Evolutionary conservation across 2,113 vertebrate genomes (phyloP).

Genomic region (Myiopsitta monachus): DNA sequence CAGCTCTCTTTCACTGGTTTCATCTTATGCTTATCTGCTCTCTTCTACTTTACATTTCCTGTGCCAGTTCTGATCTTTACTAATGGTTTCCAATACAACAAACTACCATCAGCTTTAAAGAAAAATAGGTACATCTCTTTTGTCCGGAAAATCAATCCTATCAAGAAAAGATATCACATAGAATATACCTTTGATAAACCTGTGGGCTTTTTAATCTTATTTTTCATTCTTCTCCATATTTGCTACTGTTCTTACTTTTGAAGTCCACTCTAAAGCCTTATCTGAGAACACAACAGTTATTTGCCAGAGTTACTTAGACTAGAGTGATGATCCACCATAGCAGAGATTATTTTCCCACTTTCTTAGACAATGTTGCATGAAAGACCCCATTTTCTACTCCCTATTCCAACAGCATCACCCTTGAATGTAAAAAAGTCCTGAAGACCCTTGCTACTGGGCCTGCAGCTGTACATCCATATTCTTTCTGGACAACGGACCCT

Average conservation of each 20-base stretch:
- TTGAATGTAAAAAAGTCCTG: background rate
- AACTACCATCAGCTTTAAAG: background rate
- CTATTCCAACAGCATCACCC: background rate
- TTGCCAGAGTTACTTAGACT: background rate
- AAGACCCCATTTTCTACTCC: background rate
- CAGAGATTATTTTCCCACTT: background rate
- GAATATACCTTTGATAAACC: background rate
- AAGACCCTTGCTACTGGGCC: background rate
- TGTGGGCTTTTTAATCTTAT: rapidly evolving
- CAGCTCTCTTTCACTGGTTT: background rate
- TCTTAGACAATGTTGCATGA: background rate
- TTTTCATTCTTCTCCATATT: background rate
- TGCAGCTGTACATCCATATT: background rate
- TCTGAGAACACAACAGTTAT: background rate
- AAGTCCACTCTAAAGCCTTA: background rate
- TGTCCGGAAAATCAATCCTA: background rate
- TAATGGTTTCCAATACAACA: background rate
- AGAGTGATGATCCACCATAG: background rate
- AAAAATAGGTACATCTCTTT: background rate
- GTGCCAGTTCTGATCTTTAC: background rate
- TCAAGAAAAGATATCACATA: background rate
- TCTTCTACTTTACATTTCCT: background rate
- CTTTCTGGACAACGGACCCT: rapidly evolving
- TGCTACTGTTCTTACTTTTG: background rate
- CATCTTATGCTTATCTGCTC: background rate